Percentiles rank a stretch among this genome's conserved stretches.
Evolutionary conservation across 23 tunicate genomes (phyloP).

Genomic region (Diplosoma virens): DNA sequence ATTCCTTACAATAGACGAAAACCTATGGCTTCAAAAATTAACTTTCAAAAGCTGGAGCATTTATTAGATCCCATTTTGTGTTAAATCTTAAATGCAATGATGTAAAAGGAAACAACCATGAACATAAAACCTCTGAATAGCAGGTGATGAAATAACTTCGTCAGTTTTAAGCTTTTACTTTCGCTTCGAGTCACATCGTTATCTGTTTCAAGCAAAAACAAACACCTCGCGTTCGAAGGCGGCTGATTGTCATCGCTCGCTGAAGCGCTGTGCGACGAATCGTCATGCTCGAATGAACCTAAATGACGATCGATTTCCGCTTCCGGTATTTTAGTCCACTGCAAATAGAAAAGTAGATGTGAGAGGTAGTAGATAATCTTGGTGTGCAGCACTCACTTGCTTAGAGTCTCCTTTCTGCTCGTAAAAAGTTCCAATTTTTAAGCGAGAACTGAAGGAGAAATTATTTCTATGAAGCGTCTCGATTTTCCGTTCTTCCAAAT

Average conservation of each 20-base stretch:
- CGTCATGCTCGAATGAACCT: neutral
- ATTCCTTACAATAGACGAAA: too few relatives aligned
- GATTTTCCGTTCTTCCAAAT: slow-evolving; percentile 47
- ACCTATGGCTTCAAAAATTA: too few relatives aligned
- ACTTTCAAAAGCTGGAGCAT: too few relatives aligned
- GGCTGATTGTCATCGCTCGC: slow-evolving; percentile 11
- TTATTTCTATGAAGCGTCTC: slow-evolving; percentile 36
- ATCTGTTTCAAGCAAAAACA: neutral
- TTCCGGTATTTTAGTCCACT: slow-evolving; percentile 52
- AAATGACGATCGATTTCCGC: slow-evolving; percentile 36
- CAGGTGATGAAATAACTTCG: too few relatives aligned
- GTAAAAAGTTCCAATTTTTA: slow-evolving; percentile 47
- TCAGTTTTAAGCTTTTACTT: too few relatives aligned
- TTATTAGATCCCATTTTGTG: too few relatives aligned
- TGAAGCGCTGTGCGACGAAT: neutral
- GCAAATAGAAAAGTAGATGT: slow-evolving; percentile 15
- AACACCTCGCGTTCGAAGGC: neutral
- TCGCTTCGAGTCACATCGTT: too few relatives aligned
- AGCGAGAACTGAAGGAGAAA: slow-evolving; percentile 55
- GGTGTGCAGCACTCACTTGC: neutral
- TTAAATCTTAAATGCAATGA: too few relatives aligned
- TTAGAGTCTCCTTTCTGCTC: slow-evolving; percentile 47
- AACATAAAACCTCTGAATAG: too few relatives aligned
- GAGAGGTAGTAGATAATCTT: neutral
- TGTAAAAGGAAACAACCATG: too few relatives aligned